Evolutionary conservation across 1,140 invertebrate genomes (phyloP).

Genomic region (Aradophagus sp.): DNA sequence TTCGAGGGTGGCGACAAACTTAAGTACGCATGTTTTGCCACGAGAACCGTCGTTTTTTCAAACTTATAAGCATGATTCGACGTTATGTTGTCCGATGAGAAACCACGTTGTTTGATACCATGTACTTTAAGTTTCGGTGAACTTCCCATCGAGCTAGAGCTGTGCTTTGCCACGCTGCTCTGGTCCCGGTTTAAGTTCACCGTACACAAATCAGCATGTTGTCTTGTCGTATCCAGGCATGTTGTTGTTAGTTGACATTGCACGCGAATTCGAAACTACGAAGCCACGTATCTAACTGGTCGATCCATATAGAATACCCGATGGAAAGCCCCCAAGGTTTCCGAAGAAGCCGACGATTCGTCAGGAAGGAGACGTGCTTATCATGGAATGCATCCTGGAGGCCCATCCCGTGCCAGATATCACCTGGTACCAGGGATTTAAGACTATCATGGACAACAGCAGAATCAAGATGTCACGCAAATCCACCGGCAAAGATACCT

Average conservation of each 20-base stretch:
- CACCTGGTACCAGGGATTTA: slow-evolving; percentile 93
- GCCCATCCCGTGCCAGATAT: slow-evolving; percentile 96
- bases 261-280: slow-evolving; percentile 1
- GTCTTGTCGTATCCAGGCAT: slow-evolving; percentile 39
- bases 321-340: slow-evolving; percentile 95
- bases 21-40: slow-evolving; percentile 72
- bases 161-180: slow-evolving; percentile 19
- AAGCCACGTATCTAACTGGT: slow-evolving; percentile 58
- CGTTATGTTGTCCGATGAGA: slow-evolving; percentile 2
- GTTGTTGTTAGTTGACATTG: slow-evolving; percentile 34
- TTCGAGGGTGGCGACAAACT: slow-evolving; percentile 92
- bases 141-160: slow-evolving; percentile 31
- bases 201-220: slow-evolving; percentile 39
- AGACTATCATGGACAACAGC: slow-evolving; percentile 85
- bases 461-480: slow-evolving; percentile 92
- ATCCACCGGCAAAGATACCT: slow-evolving; percentile 90
- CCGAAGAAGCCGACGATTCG: slow-evolving; percentile 97
- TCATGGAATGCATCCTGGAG: slow-evolving; percentile 97
- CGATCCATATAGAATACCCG: slow-evolving; percentile 85
- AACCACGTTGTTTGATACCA: background rate
- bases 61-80: slow-evolving; percentile 35
- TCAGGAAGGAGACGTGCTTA: slow-evolving; percentile 93
- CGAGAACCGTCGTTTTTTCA: slow-evolving; percentile 7
- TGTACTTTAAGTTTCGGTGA: slow-evolving; percentile 20
- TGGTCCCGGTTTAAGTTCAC: slow-evolving; percentile 36